These are phyloP conservation scores for Formica exsecta DNA, from an alignment of 1,140 invertebrate species.

Conservation along the genomic window DNA sequence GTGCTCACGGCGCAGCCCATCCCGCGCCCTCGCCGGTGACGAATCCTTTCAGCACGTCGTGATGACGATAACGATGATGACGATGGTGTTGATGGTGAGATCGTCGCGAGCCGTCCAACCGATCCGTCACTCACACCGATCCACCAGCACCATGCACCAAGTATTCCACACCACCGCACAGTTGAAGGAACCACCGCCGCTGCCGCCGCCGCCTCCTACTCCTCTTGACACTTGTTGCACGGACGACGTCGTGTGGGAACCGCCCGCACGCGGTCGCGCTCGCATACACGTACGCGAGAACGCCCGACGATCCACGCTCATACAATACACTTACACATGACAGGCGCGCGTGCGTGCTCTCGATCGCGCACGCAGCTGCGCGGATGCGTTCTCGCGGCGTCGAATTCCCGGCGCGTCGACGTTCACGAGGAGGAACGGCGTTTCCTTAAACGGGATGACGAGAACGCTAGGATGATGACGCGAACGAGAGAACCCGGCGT, in stretches of 20 bases:
- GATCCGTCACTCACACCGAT: slow-evolving; percentile 19
- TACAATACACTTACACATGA: slow-evolving; percentile 8
- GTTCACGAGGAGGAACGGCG: background rate
- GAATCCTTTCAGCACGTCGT: slow-evolving; percentile 27
- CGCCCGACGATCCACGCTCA: slow-evolving; percentile 21
- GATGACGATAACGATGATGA: background rate
- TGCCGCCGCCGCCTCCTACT: slow-evolving; percentile 19
- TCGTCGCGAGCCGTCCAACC: slow-evolving; percentile 10
- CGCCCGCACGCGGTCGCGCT: slow-evolving; percentile 80
- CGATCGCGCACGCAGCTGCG: slow-evolving; percentile 51
- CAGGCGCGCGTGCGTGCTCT: background rate
- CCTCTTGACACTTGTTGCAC: slow-evolving; percentile 84
- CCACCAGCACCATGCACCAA: slow-evolving; percentile 59
- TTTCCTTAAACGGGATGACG: background rate
- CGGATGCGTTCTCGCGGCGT: slow-evolving; percentile 48
- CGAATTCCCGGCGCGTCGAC: slow-evolving; percentile 26
- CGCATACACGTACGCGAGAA: slow-evolving; percentile 63
- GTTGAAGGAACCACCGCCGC: slow-evolving; percentile 24
- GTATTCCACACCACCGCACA: slow-evolving; percentile 1
- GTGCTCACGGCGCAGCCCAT: slow-evolving; percentile 94
- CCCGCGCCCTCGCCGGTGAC: slow-evolving; percentile 77
- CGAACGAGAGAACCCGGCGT: background rate
- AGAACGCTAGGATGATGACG: too few relatives aligned
- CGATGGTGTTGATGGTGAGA: background rate
- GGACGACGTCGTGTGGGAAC: slow-evolving; percentile 80